These are phyloP conservation scores for Parochlus steinenii DNA, from an alignment of 2,888 invertebrate species.

Conservation along the genomic window DNA sequence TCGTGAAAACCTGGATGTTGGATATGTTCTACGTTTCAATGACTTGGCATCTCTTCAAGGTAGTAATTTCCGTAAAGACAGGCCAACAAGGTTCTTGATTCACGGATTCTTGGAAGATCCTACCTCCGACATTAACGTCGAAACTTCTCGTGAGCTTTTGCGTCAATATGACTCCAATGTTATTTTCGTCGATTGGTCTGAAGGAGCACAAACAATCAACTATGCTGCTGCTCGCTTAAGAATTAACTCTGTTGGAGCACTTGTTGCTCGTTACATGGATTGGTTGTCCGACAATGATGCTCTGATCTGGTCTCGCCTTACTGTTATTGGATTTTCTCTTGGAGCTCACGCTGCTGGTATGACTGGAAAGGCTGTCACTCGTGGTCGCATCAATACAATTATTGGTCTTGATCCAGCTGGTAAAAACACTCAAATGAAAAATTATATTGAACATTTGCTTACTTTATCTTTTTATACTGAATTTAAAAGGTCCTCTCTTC, in stretches of 20 bases:
- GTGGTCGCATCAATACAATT: too few relatives aligned
- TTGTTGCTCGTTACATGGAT: constrained; percentile 21
- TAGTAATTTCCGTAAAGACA: background rate
- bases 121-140: background rate
- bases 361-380: too few relatives aligned
- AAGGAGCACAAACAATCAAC: constrained; percentile 21
- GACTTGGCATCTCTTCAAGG: background rate
- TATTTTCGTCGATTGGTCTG: constrained; percentile 24
- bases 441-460: too few relatives aligned
- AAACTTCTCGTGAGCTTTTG: background rate
- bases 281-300: constrained; percentile 17
- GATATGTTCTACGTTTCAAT: background rate
- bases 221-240: constrained; percentile 22
- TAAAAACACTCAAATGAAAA: too few relatives aligned
- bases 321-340: constrained; percentile 27
- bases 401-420: too few relatives aligned
- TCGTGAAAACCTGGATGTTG: background rate
- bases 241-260: constrained; percentile 21
- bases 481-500: constrained; percentile 27
- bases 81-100: constrained; percentile 1
- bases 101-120: constrained; percentile 5
- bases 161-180: constrained; percentile 1
- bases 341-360: constrained; percentile 30
- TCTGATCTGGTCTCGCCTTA: constrained; percentile 19
- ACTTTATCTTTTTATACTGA: too few relatives aligned